Conservation (phyloP, 2,888 invertebrate species). For the Eupithecia subumbrata region DNA sequence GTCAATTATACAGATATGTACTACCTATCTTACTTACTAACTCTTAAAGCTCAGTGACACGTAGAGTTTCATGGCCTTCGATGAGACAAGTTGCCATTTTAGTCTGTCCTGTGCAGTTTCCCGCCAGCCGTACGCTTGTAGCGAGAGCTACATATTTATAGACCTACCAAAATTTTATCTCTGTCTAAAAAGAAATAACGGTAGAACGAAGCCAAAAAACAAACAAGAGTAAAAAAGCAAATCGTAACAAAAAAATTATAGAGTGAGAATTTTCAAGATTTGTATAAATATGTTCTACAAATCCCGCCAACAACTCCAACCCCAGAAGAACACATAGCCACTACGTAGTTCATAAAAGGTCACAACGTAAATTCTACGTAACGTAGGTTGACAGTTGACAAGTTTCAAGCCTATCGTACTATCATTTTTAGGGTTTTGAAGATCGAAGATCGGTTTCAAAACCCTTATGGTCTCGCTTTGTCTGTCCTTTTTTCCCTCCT, state of each 20-base stretch:
- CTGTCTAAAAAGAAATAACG: background rate
- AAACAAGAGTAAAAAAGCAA: background rate
- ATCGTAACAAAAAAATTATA: background rate
- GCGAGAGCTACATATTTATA: background rate
- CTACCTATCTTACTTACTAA: background rate
- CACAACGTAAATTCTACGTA: conserved; percentile 27
- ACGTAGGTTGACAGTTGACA: conserved; percentile 54
- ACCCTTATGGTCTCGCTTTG: too few relatives aligned
- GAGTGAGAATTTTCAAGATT: background rate
- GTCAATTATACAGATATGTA: too few relatives aligned
- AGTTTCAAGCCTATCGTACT: conserved; percentile 39
- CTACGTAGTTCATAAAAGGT: background rate
- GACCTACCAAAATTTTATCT: background rate
- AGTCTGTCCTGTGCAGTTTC: background rate
- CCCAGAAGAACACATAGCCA: background rate
- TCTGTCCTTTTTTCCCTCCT: too few relatives aligned
- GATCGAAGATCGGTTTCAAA: too few relatives aligned
- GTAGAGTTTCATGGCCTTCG: background rate
- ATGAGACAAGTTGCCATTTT: too few relatives aligned
- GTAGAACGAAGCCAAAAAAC: background rate
- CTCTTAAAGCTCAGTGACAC: background rate
- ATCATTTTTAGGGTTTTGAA: too few relatives aligned
- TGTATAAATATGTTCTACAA: background rate
- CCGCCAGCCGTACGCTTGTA: background rate
- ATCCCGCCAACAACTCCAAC: background rate